Base-by-base conservation (phyloP, 2,888 invertebrate species). In the Ochropleura leucogaster region DNA sequence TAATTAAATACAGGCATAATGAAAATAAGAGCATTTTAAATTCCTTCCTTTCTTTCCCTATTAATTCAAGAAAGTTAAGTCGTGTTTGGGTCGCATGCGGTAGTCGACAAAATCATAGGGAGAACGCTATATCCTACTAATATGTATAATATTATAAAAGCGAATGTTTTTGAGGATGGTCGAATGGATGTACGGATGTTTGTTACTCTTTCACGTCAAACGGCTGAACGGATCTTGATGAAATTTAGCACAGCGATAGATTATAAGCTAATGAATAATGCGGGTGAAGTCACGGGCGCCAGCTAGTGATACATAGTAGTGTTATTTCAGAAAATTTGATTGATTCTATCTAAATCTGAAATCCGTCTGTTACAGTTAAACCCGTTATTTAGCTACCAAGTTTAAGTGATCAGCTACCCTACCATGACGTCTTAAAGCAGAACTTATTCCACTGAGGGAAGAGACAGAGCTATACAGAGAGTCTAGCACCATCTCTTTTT, bases 1-100 rank as follows among this genome's bases (percentile, higher is more conserved):
- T 72, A n/a, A 16, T 51, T n/a, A 67, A 57, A 67, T 65, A 59
- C 49, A 47, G n/a, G 42, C 42, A n/a, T 73, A 67, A 14, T 72
- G 60, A n/a, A 6, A 9, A 77, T 60, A 71, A 20, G n/a, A 44
- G n/a, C n/a, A 49, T 63, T n/a, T 44, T 20, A 42, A 30, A 30
- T 30, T 30, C 30, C 30, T 30, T 30, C 30, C 30, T 30, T 30
- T 30, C 30, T 30, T 30, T 30, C 30, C 30, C 30, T 59, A 66
- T 60, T 55, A n/a, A 30, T 57, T 47, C 5, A 9, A 65, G 73
- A 20, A 62, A 62, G 1, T 62, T 60, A 5, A 18, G 42, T 8
- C 18, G 42, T 60, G 12, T 20, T 30, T 14, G 7, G 30, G 14
- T 30, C 12, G 10, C 53, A 7, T 57, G 55, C 12, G 7, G 20